Evolutionary conservation across 2,888 invertebrate genomes (phyloP).

Genomic region (Cactoblastis cactorum): DNA sequence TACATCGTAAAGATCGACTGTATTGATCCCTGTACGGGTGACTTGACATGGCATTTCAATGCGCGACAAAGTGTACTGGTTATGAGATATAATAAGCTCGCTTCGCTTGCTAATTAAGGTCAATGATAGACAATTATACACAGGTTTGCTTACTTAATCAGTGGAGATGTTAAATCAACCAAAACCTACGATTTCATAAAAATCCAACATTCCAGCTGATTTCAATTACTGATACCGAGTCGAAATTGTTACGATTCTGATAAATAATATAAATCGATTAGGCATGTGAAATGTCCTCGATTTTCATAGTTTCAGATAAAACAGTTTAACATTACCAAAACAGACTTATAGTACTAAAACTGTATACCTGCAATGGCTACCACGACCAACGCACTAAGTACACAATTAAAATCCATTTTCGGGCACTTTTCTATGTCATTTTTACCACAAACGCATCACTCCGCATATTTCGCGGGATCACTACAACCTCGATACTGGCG

Average conservation of each 20-base stretch:
- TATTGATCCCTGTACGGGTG: too few species aligned
- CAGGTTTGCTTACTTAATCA: too few species aligned
- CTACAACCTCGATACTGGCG: conserved; percentile 20
- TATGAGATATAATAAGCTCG: too few species aligned
- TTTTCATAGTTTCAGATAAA: too few species aligned
- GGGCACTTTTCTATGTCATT: conserved; percentile 6
- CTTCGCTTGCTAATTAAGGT: too few species aligned
- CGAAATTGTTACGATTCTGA: neutral
- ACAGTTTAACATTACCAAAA: neutral
- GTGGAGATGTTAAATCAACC: too few species aligned
- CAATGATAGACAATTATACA: too few species aligned
- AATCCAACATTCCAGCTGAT: neutral
- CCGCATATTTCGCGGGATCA: neutral
- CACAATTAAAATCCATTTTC: neutral
- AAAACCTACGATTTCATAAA: too few species aligned
- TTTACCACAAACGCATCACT: neutral
- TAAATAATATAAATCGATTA: neutral
- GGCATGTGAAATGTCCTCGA: neutral
- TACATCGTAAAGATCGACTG: too few species aligned
- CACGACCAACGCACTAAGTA: neutral
- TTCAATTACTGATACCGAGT: neutral
- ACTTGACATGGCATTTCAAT: too few species aligned
- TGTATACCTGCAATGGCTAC: neutral
- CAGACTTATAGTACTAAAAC: neutral
- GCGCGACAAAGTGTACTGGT: too few species aligned